Base-by-base conservation (phyloP, 2,113 vertebrate species). In the Atractosteus spatula region DNA sequence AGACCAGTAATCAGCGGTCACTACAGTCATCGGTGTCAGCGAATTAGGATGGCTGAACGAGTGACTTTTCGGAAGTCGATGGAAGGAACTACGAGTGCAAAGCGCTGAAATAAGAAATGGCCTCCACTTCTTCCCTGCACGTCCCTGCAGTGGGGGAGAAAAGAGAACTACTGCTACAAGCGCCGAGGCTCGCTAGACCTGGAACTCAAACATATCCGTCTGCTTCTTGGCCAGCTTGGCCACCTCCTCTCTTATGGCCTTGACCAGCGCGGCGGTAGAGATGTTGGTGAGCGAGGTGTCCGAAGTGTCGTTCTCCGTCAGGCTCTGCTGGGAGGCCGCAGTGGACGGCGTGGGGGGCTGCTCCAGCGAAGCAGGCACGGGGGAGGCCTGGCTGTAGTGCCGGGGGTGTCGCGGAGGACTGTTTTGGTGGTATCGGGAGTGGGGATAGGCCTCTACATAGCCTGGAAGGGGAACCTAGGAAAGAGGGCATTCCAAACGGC, bases 181-280 rank as follows among this genome's bases (percentile, higher is more conserved):
- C 29, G 47, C 5, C 47, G 68, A 69, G 74, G 73, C 56, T 57
- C 61, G 71, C 14, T 87, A 93, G 71, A 96, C 93, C 85, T 97
- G 96, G 85, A 98, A 99, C 82, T 99, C 97, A 83, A 98, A 98
- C 93, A 98, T 94, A 78, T 98, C 95, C 0, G 94, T 96, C 80
- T 98, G 96, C 82, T 98, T 99, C 89, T 96, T 98, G 11, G 97
- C 97, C 88, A 99, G 87, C 70, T 99, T 99, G 80, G 97, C 97
- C 80, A 99, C 97, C 76, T 99, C 97, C 74, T 98, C 96, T 1
- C 97, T 88, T 79, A 98, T 99, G 13, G 97, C 97, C 88, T 97
- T 96, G 79, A 99, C 96, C 0, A 99, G 91, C 43, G 97, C 96
- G 0, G 97, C 96, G 0, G 97, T 98, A 78, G 97, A 98, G 81